Base-by-base conservation (phyloP, 2,888 invertebrate genomes). In the Ophioninae sp. region DNA sequence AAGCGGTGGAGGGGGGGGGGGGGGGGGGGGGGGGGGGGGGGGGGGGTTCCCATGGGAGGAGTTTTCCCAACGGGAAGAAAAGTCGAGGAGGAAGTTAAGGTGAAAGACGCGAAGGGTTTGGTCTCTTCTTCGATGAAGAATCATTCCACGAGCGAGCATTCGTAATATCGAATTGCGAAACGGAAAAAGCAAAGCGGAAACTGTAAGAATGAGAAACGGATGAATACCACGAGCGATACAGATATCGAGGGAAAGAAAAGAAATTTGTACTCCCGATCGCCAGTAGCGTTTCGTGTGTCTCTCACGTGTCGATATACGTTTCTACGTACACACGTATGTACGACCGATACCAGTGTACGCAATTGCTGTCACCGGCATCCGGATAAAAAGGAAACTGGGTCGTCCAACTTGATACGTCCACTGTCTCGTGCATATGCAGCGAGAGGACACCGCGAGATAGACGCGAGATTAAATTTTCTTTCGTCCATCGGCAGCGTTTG, bases 71-170 rank as follows among this genome's bases (percentile, higher is more conserved):
- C 68, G 23, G 56, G 20, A 78, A 41, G 44, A 51, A 75, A 64
- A 72, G 67, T 72, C 83, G 82, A 85, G 84, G 82, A 85, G 85
- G 85, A 86, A 86, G 87, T 86, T 86, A 78, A 86, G 83, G 87
- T 85, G 82, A 84, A 85, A 89, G 87, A 88, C 88, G 88, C 87
- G 87, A 87, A 88, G 88, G 88, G 88, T 86, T 68, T 63, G 58
- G 81, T 78, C 61, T 61, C 39, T 41, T 71, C 74, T 81, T 71
- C 64, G 69, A 74, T 81, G 74, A 78, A 71, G 74, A 80, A 81
- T 81, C 69, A 67, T 74, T 67, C 58, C 20, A 67, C 59, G 41
- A 78, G 75, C 63, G 63, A 71, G 6, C 58, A 78, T 72, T 73
- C 37, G 77, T 78, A 58, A 72, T 59, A 76, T 76, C 74, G 71